Base-by-base conservation (phyloP, 2,113 vertebrate genomes). In the Halichoeres trimaculatus region DNA sequence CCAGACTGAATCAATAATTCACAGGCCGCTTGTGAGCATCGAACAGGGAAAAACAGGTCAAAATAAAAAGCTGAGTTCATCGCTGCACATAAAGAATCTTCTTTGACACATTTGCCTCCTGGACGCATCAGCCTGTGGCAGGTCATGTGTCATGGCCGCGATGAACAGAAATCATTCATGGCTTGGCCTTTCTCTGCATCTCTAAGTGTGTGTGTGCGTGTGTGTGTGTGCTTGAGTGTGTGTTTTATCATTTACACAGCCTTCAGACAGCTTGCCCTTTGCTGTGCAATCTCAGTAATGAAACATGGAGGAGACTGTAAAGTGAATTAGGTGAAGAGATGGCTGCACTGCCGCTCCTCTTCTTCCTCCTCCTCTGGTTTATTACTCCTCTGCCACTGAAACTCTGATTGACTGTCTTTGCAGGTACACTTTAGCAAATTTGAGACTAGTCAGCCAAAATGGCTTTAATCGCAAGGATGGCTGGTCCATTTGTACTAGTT, bases 211-310 rank as follows among this genome's bases (percentile, higher is more conserved):
- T 38, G 62, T 56, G 41, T 45, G 61, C 23, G 59, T 40, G 52
- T 34, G 43, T 22, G 41, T 53, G 68, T 54, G 53, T 54, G 20
- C 45, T 53, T 36, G 54, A 52, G 51, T 75, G 26, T 67, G 41
- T 75, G 8, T 63, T 67, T 78, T 59, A 45, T 62, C 66, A 79
- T 80, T 58, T 40, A 54, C 51, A 34, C 50, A 53, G 47, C 69
- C 50, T 71, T 43, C 40, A 73, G 74, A 69, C 69, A 74, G 58
- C 60, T 51, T 51, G 58, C 40, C 62, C 69, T 84, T 59, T 80
- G 34, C 68, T 56, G 43, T 83, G 65, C 87, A 90, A 86, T 89
- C 78, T 86, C 81, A 61, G 70, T 93, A 92, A 92, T 92, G 77
- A 88, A 87, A 79, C 76, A 45, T 67, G 26, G 30, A 55, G 67